Percentiles rank a stretch among this genome's conserved stretches.
Conservation (phyloP, 2,113 vertebrate species). For the Oxyura jamaicensis region DNA sequence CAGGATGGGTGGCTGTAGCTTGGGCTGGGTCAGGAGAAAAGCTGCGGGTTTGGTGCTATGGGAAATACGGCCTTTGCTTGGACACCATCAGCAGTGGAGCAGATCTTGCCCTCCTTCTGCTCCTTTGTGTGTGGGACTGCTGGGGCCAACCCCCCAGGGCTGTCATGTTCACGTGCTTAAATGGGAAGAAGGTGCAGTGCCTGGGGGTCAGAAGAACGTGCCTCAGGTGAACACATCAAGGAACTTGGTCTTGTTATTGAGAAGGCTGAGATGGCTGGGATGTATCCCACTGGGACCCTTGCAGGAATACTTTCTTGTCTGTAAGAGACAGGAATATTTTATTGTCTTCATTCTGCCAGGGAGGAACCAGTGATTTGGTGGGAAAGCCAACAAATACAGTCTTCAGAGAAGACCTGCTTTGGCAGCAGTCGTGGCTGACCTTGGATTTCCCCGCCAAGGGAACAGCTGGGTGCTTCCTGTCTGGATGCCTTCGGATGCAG, state of each 20-base stretch:
- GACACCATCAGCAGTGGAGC: neutral
- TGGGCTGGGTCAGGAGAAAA: too few relatives aligned
- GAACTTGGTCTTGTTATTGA: neutral
- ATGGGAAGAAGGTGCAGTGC: neutral
- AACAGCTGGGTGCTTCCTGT: neutral
- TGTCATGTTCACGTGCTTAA: neutral
- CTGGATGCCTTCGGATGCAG: neutral
- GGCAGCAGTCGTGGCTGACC: neutral
- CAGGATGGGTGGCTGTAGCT: neutral
- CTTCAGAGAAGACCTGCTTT: neutral
- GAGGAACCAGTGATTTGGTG: neutral
- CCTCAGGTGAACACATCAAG: neutral
- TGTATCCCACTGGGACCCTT: neutral
- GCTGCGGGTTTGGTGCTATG: too few relatives aligned
- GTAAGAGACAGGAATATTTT: neutral
- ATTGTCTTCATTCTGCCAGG: neutral
- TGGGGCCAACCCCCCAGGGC: accelerated
- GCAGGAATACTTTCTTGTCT: neutral
- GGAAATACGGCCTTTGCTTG: neutral
- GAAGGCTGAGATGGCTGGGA: neutral
- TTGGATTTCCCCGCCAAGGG: neutral
- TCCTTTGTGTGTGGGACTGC: accelerated
- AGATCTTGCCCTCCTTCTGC: neutral
- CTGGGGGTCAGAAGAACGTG: accelerated
- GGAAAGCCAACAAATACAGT: neutral